Conservation (phyloP, 2,888 invertebrate genomes). For the Holacanthella duospinosa region DNA sequence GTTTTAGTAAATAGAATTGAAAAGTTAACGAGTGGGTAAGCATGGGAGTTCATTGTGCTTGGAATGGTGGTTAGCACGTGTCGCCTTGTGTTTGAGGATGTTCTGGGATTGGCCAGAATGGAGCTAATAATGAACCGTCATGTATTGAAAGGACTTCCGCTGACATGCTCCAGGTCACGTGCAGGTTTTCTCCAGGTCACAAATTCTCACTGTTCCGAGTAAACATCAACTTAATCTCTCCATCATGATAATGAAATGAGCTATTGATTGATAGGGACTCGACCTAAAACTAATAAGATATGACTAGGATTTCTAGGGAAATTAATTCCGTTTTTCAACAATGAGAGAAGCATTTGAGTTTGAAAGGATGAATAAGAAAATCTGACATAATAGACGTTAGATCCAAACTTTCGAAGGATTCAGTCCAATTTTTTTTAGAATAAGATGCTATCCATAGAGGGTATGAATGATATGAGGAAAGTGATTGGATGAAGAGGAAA, state of each 20-base stretch:
- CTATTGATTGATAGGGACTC: neutral
- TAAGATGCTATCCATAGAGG: neutral
- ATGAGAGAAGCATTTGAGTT: neutral
- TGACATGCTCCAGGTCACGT: neutral
- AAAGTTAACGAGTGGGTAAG: neutral
- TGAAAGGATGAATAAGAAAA: too few species aligned
- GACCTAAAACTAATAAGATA: neutral
- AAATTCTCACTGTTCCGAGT: neutral
- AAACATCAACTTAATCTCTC: neutral
- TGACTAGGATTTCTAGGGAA: too few species aligned
- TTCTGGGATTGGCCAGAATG: neutral
- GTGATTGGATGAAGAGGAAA: neutral
- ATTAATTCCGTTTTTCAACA: neutral
- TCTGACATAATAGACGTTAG: neutral
- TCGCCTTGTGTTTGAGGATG: neutral
- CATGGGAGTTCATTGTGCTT: neutral
- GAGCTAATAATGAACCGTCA: neutral
- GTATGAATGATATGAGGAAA: neutral
- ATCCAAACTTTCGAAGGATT: neutral
- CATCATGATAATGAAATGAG: neutral
- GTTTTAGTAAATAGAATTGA: constrained; percentile 1
- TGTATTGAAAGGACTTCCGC: neutral
- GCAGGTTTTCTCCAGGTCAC: neutral
- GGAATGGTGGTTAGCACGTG: neutral
- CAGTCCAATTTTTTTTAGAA: neutral